Percentiles rank a stretch among this genome's conserved stretches.
phyloP scores from a whole-genome alignment of 2,888 invertebrate genomes.

The Steinernema scapterisci region DNA sequence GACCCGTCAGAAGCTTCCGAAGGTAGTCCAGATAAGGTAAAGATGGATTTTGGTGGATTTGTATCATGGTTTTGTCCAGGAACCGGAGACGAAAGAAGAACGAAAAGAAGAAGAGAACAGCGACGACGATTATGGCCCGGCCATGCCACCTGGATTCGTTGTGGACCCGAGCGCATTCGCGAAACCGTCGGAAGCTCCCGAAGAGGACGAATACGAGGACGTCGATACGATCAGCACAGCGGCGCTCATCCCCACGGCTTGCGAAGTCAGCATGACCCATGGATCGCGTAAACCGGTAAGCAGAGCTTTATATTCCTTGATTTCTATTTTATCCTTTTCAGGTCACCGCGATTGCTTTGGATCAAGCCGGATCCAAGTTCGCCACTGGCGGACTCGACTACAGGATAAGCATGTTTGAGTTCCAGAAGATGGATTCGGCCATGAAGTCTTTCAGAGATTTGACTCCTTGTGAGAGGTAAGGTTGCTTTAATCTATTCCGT shows the following conservation, averaged over 20 bases:
- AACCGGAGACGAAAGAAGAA: conserved; percentile 27
- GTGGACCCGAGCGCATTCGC: background rate
- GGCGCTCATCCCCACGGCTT: conserved; percentile 70
- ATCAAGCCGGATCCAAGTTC: conserved; percentile 88
- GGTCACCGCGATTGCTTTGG: conserved; percentile 82
- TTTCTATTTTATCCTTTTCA: conserved; percentile 32
- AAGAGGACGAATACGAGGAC: conserved; percentile 66
- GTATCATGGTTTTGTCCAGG: conserved; percentile 17
- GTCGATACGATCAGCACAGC: conserved; percentile 67
- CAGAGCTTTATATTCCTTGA: background rate
- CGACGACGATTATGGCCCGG: conserved; percentile 58
- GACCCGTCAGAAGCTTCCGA: conserved; percentile 34
- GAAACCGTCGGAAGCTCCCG: conserved; percentile 31
- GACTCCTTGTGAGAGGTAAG: conserved; percentile 57
- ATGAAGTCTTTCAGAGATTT: conserved; percentile 73
- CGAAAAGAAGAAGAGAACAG: conserved; percentile 31
- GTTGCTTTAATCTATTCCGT: background rate
- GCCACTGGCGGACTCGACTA: conserved; percentile 93
- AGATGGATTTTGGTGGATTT: conserved; percentile 3
- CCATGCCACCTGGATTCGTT: conserved; percentile 60
- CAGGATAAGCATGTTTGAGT: conserved; percentile 93
- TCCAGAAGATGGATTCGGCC: conserved; percentile 89
- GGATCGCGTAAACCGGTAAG: conserved; percentile 80
- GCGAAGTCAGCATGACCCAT: conserved; percentile 81
- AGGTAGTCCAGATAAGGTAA: conserved; percentile 33